Evolutionary conservation across 2,888 invertebrate genomes (phyloP).

Genomic region (Cataglyphis albicans): DNA sequence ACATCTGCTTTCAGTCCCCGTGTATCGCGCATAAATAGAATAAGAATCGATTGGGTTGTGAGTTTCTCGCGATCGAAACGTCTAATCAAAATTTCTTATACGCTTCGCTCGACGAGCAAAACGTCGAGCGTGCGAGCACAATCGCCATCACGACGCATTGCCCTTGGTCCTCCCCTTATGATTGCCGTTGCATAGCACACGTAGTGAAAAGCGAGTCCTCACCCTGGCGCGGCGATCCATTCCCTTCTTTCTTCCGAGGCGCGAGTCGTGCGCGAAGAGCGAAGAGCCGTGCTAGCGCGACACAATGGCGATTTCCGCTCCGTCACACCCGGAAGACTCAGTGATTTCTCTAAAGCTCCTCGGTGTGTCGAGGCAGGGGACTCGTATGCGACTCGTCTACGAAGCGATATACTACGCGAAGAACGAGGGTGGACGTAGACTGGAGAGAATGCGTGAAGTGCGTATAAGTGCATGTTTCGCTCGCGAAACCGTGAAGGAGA

Average conservation of each 20-base stretch:
- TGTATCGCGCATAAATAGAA: neutral
- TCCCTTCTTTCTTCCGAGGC: slow-evolving; percentile 47
- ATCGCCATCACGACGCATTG: slow-evolving; percentile 31
- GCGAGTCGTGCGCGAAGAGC: slow-evolving; percentile 54
- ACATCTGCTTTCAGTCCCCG: no score
- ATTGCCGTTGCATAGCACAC: slow-evolving; percentile 40
- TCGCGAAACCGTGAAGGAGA: slow-evolving; percentile 74
- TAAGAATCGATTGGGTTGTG: slow-evolving; percentile 11
- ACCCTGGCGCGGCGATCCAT: slow-evolving; percentile 45
- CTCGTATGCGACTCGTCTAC: slow-evolving; percentile 54
- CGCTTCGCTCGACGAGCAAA: slow-evolving; percentile 17
- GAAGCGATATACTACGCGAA: slow-evolving; percentile 19
- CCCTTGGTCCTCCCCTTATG: slow-evolving; percentile 35
- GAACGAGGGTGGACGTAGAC: slow-evolving; percentile 45
- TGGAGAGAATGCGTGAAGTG: slow-evolving; percentile 69
- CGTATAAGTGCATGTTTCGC: slow-evolving; percentile 76
- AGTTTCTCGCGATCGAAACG: slow-evolving; percentile 32
- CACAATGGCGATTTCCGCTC: slow-evolving; percentile 81
- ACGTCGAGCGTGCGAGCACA: slow-evolving; percentile 39
- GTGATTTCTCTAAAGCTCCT: slow-evolving; percentile 74
- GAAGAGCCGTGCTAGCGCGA: slow-evolving; percentile 46
- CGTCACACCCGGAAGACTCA: slow-evolving; percentile 78
- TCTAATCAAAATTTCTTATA: slow-evolving; percentile 39
- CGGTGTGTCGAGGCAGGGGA: slow-evolving; percentile 51
- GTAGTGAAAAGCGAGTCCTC: slow-evolving; percentile 53